Percentiles rank a stretch among this genome's conserved stretches.
These are phyloP conservation scores for Indicator indicator DNA, from an alignment of 2,113 vertebrate species.

Conservation along the genomic window DNA sequence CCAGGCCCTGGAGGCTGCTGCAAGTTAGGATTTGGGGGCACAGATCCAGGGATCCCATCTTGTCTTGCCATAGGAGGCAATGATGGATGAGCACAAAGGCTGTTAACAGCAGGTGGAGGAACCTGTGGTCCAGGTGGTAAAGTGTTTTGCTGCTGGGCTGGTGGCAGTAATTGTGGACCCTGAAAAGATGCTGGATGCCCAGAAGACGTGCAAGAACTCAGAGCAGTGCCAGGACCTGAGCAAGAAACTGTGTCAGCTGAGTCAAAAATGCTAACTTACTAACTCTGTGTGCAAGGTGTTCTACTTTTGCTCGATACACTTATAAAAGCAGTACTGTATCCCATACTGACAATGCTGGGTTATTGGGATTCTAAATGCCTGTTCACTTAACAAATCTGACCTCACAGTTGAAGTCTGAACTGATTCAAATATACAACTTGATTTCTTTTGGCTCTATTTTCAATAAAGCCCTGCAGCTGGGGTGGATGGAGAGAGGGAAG, in stretches of 20 bases:
- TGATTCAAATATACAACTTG: not conserved
- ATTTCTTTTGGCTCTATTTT: not conserved
- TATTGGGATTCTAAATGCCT: not conserved
- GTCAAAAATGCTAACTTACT: not conserved
- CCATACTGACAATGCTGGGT: not conserved
- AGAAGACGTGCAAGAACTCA: conserved; percentile 42
- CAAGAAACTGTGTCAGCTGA: not conserved
- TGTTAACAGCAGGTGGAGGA: conserved; percentile 73
- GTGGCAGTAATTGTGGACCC: conserved; percentile 56
- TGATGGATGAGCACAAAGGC: conserved; percentile 66
- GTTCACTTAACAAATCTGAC: not conserved
- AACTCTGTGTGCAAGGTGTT: not conserved
- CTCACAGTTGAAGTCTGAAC: not conserved
- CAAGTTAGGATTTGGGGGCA: conserved; percentile 71
- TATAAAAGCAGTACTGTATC: not conserved
- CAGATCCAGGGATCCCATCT: conserved; percentile 75
- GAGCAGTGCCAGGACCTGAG: conserved; percentile 75
- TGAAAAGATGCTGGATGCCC: conserved; percentile 72
- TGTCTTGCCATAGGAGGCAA: conserved; percentile 64
- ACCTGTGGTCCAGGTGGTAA: conserved; percentile 75
- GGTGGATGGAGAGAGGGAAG: not conserved
- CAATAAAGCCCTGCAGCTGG: not conserved
- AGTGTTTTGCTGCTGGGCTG: conserved; percentile 58
- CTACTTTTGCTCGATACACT: not conserved
- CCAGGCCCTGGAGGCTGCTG: conserved; percentile 76